Percentiles rank a stretch among this genome's conserved stretches.
These are phyloP conservation scores for Halisarca cf. caerulea DNA, from an alignment of 37 sponge, comb jelly and placozoan genomes.

Conservation along the genomic window DNA sequence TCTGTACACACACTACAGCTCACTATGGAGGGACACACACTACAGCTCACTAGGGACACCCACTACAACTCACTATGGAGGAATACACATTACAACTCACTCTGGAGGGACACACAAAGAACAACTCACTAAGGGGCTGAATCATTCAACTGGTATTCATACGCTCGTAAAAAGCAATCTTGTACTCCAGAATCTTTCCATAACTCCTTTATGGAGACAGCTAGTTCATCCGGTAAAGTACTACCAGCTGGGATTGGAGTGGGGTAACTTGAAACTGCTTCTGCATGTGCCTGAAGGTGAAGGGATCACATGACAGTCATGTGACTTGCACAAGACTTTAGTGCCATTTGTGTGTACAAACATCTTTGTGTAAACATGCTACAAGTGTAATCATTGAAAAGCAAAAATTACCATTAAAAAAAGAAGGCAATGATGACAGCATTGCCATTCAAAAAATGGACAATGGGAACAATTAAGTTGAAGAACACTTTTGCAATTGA, in stretches of 20 bases:
- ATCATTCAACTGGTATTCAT: constrained; percentile 98
- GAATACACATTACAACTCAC: not conserved
- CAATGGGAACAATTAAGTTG: not conserved
- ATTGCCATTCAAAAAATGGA: not conserved
- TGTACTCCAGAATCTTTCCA: constrained; percentile 90
- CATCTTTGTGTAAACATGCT: too few relatives aligned
- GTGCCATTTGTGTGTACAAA: too few relatives aligned
- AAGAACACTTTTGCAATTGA: not conserved
- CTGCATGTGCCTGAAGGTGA: constrained; percentile 61
- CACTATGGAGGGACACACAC: not conserved
- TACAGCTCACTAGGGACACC: not conserved
- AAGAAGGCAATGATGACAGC: too few relatives aligned
- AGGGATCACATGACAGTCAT: not conserved
- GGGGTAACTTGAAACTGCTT: constrained; percentile 45
- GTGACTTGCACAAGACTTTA: too few relatives aligned
- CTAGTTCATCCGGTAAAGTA: constrained; percentile 64
- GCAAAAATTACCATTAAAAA: too few relatives aligned
- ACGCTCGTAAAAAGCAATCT: constrained; percentile 72
- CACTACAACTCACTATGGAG: not conserved
- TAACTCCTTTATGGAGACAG: constrained; percentile 60
- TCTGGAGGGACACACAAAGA: not conserved
- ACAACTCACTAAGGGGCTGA: constrained; percentile 98
- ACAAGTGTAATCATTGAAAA: too few relatives aligned
- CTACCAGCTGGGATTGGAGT: constrained; percentile 49
- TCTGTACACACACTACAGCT: not conserved